Conservation (phyloP, 2,797 vertebrate species). For the Anniella stebbinsi region DNA sequence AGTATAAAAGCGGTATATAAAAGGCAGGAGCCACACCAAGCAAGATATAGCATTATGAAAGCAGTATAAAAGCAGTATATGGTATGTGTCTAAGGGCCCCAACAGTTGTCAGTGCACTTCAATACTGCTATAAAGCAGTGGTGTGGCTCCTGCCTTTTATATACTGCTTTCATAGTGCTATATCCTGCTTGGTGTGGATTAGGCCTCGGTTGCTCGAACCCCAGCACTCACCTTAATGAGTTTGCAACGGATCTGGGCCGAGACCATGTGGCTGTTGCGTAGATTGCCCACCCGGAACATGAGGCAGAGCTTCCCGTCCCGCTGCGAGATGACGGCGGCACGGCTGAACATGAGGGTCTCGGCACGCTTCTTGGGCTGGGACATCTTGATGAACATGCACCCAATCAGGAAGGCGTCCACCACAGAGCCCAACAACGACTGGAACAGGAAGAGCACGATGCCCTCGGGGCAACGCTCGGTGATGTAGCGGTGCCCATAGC, state of each 20-base stretch:
- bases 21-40: no score
- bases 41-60: no score
- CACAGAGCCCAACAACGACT: conserved; percentile 91
- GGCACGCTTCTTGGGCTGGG: conserved; percentile 93
- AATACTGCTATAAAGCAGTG: no score
- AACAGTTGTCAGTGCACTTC: no score
- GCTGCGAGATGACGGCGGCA: conserved; percentile 88
- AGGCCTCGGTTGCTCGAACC: no score
- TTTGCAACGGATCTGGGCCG: conserved; percentile 94
- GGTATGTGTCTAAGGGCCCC: no score
- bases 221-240: conserved; percentile 87
- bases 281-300: conserved; percentile 95
- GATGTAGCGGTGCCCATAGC: conserved; percentile 91
- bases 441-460: conserved; percentile 92
- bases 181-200: no score
- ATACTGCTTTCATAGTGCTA: no score
- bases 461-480: conserved; percentile 92
- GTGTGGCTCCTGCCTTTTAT: no score
- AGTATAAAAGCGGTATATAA: no score
- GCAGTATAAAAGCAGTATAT: no score
- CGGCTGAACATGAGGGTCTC: conserved; percentile 95
- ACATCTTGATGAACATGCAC: conserved; percentile 98
- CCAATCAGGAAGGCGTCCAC: conserved; percentile 93
- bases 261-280: conserved; percentile 95
- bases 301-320: conserved; percentile 90